Evolutionary conservation across 2,797 vertebrate species (phyloP).

Genomic region (Hoplostethus mediterraneus): DNA sequence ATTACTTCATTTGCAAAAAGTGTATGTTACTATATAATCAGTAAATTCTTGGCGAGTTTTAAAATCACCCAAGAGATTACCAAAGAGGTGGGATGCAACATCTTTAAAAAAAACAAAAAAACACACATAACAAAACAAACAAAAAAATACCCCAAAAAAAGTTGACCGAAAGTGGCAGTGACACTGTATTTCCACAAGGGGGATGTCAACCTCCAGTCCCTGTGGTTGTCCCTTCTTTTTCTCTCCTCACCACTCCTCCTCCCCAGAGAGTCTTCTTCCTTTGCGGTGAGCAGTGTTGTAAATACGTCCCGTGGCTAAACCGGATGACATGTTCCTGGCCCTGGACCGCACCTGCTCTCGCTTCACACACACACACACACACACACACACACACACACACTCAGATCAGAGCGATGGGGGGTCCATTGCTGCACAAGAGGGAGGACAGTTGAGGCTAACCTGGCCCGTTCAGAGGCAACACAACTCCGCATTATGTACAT

Average conservation of each 20-base stretch:
- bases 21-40: conserved; percentile 49
- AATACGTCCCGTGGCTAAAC: conserved; percentile 64
- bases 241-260: conserved; percentile 32
- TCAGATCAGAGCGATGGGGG: conserved; percentile 20
- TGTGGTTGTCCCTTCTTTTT: conserved; percentile 48
- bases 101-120: conserved; percentile 27
- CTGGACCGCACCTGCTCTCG: conserved; percentile 69
- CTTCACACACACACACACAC: conserved; percentile 14
- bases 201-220: conserved; percentile 55
- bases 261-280: conserved; percentile 58
- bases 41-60: conserved; percentile 54
- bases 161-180: conserved; percentile 56
- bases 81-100: conserved; percentile 68
- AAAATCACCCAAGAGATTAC: conserved; percentile 69
- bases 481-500: conserved; percentile 68
- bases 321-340: conserved; percentile 37
- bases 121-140: not conserved
- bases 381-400: conserved; percentile 37
- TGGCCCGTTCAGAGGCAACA: conserved; percentile 52
- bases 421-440: conserved; percentile 54
- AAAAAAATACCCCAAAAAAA: conserved; percentile 3
- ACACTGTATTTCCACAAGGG: conserved; percentile 69
- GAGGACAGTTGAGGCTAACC: conserved; percentile 18
- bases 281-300: conserved; percentile 73
- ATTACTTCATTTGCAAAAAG: conserved; percentile 50